Conservation (phyloP, 2,888 invertebrate species). For the Eugnorisma glareosa region DNA sequence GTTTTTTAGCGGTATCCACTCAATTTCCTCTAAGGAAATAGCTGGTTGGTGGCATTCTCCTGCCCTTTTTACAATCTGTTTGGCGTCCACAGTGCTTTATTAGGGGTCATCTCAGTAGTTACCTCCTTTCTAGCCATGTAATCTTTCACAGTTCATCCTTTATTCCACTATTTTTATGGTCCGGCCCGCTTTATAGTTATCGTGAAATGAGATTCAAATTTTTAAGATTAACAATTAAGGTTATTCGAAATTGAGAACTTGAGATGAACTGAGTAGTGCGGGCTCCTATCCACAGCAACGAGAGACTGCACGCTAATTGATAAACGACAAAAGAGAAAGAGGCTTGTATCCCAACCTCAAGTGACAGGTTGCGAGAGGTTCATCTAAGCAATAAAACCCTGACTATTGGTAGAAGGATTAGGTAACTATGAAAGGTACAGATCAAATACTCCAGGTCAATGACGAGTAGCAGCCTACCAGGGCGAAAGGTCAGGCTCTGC, state of each 20-base stretch:
- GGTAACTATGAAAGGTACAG: conserved; percentile 17
- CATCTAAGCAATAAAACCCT: conserved; percentile 5
- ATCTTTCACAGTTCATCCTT: not conserved
- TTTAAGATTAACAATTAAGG: no score
- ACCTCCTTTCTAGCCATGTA: not conserved
- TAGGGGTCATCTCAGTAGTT: not conserved
- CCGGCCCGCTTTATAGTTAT: not conserved
- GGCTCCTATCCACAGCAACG: not conserved
- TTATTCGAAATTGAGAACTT: not conserved
- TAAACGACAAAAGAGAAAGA: not conserved
- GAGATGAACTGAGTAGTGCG: no score
- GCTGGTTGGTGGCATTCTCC: not conserved
- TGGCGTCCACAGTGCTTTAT: not conserved
- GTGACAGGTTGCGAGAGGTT: not conserved
- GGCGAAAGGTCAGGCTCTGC: conserved; percentile 44
- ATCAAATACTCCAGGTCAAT: conserved; percentile 47
- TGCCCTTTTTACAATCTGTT: not conserved
- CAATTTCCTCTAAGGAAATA: no score
- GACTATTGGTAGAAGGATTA: not conserved
- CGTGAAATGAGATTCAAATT: not conserved
- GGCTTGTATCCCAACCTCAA: not conserved
- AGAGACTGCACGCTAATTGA: not conserved
- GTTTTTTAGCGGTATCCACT: not conserved
- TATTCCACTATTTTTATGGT: not conserved
- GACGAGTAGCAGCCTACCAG: conserved; percentile 44